These are phyloP conservation scores for Solenopsis invicta DNA, from an alignment of 1,140 invertebrate species.

Conservation along the genomic window DNA sequence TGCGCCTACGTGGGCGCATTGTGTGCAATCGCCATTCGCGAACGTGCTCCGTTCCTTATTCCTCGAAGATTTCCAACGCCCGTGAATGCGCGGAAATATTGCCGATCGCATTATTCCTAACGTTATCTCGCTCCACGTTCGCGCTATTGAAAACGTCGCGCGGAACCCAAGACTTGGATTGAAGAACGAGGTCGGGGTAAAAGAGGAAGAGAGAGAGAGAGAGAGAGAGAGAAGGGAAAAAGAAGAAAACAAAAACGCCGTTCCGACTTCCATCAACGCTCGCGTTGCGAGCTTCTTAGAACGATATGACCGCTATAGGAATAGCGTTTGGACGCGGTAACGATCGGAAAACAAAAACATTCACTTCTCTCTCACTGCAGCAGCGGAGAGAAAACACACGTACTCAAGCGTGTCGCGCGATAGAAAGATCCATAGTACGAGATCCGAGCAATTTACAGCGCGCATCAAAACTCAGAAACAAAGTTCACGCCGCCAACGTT, in stretches of 20 bases:
- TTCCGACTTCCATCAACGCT: slow-evolving; percentile 27
- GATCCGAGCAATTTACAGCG: slow-evolving; percentile 47
- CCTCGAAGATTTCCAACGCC: slow-evolving; percentile 58
- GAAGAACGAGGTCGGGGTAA: slow-evolving; percentile 24
- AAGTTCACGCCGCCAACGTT: slow-evolving; percentile 41
- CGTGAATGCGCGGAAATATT: slow-evolving; percentile 58
- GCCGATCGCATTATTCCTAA: slow-evolving; percentile 62
- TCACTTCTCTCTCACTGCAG: neutral
- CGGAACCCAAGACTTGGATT: neutral
- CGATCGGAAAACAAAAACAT: neutral
- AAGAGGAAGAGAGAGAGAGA: neutral
- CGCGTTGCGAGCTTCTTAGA: neutral
- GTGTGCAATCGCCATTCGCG: slow-evolving; percentile 76
- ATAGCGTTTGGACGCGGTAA: neutral
- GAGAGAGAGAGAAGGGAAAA: neutral
- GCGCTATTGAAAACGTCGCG: slow-evolving; percentile 51
- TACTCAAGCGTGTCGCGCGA: slow-evolving; percentile 6
- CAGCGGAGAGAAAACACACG: neutral
- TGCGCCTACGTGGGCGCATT: slow-evolving; percentile 76
- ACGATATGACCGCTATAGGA: slow-evolving; percentile 8
- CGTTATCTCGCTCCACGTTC: slow-evolving; percentile 50
- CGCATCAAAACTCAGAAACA: slow-evolving; percentile 54
- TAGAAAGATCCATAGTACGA: slow-evolving; percentile 48
- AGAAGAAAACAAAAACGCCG: neutral
- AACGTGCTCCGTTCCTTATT: slow-evolving; percentile 34